Base-by-base conservation (phyloP, 2,113 vertebrate genomes). In the Lipophrys pholis region DNA sequence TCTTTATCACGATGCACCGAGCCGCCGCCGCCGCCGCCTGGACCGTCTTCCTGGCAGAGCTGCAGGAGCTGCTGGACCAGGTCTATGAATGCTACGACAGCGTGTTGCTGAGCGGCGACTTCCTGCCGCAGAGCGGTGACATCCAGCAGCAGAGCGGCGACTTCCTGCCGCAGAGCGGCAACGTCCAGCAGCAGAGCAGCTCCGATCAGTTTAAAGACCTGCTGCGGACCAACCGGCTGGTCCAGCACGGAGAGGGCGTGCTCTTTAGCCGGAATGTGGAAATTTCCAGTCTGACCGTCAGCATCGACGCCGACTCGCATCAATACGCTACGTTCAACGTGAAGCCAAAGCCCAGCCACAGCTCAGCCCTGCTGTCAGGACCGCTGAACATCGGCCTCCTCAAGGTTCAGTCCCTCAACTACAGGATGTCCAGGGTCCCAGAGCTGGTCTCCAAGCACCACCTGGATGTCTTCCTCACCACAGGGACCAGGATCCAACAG, bases 341-440 rank as follows among this genome's bases (percentile, higher is more conserved):
- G 2, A 4, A 30, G 21, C 21, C 21, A 4, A 30, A 30, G 2
- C 21, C 4, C 21, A 30, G 21, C n/a, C n/a, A n/a, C n/a, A n/a
- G n/a, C n/a, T n/a, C n/a, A n/a, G n/a, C n/a, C n/a, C n/a, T n/a
- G n/a, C n/a, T n/a, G n/a, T n/a, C 8, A 54, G 2, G 3, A n/a
- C 36, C 12, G 12, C 7, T 62, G 3, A 62, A 9, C 3, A 9
- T 62, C 2, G 69, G 3, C 7, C 3, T 62, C 21, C 7, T 54
- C 7, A 71, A 71, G 14, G 30, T 36, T 46, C 57, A 30, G 0
- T 54, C 58, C 0, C 3, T 54, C 8, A 61, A 30, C 1, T 45
- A 59, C 8, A 71, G 53, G 38, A 1, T 0, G 8, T 0, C 0
- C 0, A 1, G 0, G 1, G 1, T 70, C 12, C 0, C 0, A 2